These are phyloP conservation scores for Sebastes iracundus DNA, from an alignment of 2,797 vertebrate genomes.

Conservation along the genomic window DNA sequence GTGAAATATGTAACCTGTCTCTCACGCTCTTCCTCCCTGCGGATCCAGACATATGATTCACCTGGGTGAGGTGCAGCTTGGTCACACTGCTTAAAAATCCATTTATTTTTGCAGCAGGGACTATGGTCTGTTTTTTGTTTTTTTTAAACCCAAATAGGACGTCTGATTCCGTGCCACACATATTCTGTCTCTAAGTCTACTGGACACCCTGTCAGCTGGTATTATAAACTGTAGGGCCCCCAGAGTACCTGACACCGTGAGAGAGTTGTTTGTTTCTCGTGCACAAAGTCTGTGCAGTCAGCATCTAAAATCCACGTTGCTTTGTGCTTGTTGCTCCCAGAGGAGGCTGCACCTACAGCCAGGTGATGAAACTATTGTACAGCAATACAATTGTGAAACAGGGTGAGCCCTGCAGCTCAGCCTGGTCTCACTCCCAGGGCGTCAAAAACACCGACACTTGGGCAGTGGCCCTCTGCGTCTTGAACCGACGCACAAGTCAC, in stretches of 20 bases:
- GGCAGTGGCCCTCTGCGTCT: no score
- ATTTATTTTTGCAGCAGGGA: background rate
- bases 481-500: no score
- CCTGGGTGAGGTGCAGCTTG: conserved; percentile 28
- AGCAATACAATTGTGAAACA: background rate
- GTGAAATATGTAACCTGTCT: conserved; percentile 41
- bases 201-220: conserved; percentile 17
- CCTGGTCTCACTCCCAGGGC: no score
- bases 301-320: background rate
- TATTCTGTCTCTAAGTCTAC: background rate
- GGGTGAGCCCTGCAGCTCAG: background rate
- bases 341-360: background rate
- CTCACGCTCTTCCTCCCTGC: conserved; percentile 22
- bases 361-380: conserved; percentile 19
- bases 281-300: background rate
- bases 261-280: background rate
- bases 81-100: background rate
- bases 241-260: background rate
- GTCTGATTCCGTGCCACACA: background rate
- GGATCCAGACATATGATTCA: conserved; percentile 37
- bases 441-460: no score
- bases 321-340: background rate
- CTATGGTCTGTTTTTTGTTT: background rate
- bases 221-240: background rate
- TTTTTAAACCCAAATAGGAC: background rate